Base-by-base conservation (phyloP, 2,888 invertebrate genomes). In the Clepsis dumicolana region DNA sequence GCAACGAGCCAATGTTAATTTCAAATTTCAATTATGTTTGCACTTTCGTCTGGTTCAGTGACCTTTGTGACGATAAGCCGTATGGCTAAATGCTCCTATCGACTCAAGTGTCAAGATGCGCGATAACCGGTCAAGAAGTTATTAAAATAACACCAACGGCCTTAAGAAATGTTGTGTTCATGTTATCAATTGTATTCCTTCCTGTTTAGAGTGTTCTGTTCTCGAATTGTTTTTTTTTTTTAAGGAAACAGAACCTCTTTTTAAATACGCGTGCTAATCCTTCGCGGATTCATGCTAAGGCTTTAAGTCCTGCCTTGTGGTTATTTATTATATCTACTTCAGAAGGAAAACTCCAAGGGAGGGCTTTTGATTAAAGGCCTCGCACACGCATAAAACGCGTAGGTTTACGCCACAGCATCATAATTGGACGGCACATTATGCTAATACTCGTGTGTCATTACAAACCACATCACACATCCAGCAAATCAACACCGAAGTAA, bases 361-460 rank as follows among this genome's bases (percentile, higher is more conserved):
- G 32, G 32, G 64, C 44, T 48, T 38, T n/a, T 57, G 54, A 56
- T 44, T 57, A 16, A 48, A 65, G 10, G 63, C 71, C 66, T 41
- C 27, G 52, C 64, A 29, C 44, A 57, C 56, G 44, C 41, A 48
- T 52, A 67, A 41, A 67, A 69, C 70, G 83, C 80, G 82, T 84
- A 81, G 83, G 83, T 79, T 80, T 77, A 71, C 75, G 75, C 73
- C 74, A 76, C 76, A 77, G 77, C 79, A 75, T 84, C 83, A 83
- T 88, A 87, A 88, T 89, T 86, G 86, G 82, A 79, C 80, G 76
- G 74, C 76, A 78, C 83, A 83, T 83, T 87, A 85, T 87, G 83
- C 80, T 83, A 85, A 87, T 84, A 79, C 77, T 70, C 74, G 71
- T 77, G 70, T 67, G 67, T 71, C 71, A 72, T 77, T 74, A 73